phyloP scores from a whole-genome alignment of 2,113 vertebrate genomes.

The Pelecanoides urinatrix region DNA sequence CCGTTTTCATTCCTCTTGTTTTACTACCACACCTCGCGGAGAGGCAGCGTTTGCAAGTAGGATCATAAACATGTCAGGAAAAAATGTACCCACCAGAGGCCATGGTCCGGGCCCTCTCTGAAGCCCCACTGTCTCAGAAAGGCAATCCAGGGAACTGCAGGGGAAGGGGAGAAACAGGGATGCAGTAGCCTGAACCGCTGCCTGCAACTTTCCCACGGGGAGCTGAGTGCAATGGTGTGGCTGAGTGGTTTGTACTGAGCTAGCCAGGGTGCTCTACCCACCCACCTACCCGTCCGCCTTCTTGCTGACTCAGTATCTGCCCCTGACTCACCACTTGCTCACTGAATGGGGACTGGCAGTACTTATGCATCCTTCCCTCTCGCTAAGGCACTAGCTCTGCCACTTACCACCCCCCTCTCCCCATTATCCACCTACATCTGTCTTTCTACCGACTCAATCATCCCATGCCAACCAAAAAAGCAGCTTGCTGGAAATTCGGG shows the following conservation, averaged over 20 bases:
- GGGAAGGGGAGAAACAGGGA: not conserved
- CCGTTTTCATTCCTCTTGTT: constrained; percentile 9
- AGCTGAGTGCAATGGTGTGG: not conserved
- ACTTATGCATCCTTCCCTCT: constrained; percentile 28
- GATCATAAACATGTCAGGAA: not conserved
- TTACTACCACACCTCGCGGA: not conserved
- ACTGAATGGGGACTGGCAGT: constrained; percentile 62
- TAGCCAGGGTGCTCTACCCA: not conserved
- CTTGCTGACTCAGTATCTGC: constrained; percentile 64
- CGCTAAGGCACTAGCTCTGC: constrained; percentile 42
- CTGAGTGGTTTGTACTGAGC: not conserved
- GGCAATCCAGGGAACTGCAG: not conserved
- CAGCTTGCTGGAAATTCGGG: not conserved
- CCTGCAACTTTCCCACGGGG: not conserved
- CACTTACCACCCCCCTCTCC: constrained; percentile 49
- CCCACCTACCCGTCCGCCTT: constrained; percentile 15
- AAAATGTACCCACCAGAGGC: not conserved
- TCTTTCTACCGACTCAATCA: constrained; percentile 54
- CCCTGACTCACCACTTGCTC: constrained; percentile 54
- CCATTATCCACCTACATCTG: constrained; percentile 63
- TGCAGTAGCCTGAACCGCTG: not conserved
- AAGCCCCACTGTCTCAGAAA: not conserved
- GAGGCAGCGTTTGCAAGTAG: not conserved
- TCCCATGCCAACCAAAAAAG: constrained; percentile 34
- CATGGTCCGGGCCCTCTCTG: not conserved